phyloP scores from a whole-genome alignment of 2,113 vertebrate genomes.

The Xenopus borealis region DNA sequence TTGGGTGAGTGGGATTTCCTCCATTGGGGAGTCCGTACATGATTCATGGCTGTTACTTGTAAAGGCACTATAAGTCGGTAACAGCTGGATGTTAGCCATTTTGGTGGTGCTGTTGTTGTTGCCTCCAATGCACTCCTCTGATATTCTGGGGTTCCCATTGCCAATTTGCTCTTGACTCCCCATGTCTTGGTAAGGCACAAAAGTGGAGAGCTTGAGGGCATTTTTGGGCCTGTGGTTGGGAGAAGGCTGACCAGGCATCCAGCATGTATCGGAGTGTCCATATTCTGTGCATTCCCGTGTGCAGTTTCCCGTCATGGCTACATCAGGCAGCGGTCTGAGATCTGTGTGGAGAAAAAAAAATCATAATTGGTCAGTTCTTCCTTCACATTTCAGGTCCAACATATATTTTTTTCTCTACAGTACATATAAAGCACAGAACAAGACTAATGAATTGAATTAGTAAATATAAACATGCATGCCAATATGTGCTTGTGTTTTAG shows the following conservation, averaged over 20 bases:
- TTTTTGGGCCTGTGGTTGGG: slow-evolving; percentile 87
- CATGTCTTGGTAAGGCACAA: slow-evolving; percentile 99
- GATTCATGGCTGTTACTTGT: slow-evolving; percentile 89
- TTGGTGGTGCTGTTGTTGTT: slow-evolving; percentile 70
- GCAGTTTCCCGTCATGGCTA: slow-evolving; percentile 97
- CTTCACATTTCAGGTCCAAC: too few species aligned
- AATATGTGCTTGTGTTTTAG: too few species aligned
- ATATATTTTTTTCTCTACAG: too few species aligned
- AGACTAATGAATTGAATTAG: too few species aligned
- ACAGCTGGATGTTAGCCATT: slow-evolving; percentile 92
- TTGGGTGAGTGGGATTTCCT: slow-evolving; percentile 96
- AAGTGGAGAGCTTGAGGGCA: slow-evolving; percentile 93
- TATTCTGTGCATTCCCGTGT: slow-evolving; percentile 95
- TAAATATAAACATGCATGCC: too few species aligned
- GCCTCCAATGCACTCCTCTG: slow-evolving; percentile 74
- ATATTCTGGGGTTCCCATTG: slow-evolving; percentile 89
- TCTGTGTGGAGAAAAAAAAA: slow-evolving; percentile 61
- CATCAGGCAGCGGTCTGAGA: slow-evolving; percentile 91
- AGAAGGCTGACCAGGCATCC: slow-evolving; percentile 95
- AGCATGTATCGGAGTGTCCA: slow-evolving; percentile 95
- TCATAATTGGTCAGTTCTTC: too few species aligned
- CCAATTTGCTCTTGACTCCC: slow-evolving; percentile 87
- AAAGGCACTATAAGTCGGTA: slow-evolving; percentile 98
- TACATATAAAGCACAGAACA: too few species aligned
- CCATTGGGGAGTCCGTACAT: slow-evolving; percentile 89